Evolutionary conservation across 2,888 invertebrate genomes (phyloP), one percentile per base, ranked within the genome.

Genomic region (Eupithecia subumbrata): DNA sequence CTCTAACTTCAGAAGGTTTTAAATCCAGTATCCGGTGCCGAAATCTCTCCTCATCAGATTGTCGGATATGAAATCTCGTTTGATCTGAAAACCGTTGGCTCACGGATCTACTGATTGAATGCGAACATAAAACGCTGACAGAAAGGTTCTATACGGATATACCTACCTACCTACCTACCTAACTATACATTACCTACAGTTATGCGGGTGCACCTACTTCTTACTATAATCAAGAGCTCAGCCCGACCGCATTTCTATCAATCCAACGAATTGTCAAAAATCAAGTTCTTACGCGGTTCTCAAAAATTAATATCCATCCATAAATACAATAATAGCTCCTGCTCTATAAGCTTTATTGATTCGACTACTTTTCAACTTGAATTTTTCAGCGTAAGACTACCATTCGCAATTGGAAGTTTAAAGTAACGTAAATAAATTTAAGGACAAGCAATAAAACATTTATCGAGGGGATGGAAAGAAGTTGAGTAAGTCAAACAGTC

Each of bases 391-490:
- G 76, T 60, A 30, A 77, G 81, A 80, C 73, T 76, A 63, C 76
- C 43, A 82, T 79, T 85, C 81, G 78, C 83, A 84, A 85, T 85
- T 83, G 85, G 84, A 87, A 80, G 84, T 85, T 83, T 79, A 40
- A 79, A 82, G 81, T 75, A 37, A 80, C 73, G 79, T 79, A 83
- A 85, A 83, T 83, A 83, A 83, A 75, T 83, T 82, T 82, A 84
- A 82, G 81, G 83, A 86, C 84, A 85, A 84, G 87, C 84, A 86
- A 87, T 88, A 87, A 88, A 88, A 88, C 87, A 89, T 88, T 88
- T 86, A 83, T 64, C 64, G 85, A 83, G 83, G 74, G 81, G 83
- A 85, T 84, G 85, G 85, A 83, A 85, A 83, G 81, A 83, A 84
- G 81, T 84, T 81, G 82, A 86, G 83, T 80, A 83, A 84, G 78